Base-by-base conservation (phyloP, 2,797 vertebrate species). In the Rhyacichthys aspro region DNA sequence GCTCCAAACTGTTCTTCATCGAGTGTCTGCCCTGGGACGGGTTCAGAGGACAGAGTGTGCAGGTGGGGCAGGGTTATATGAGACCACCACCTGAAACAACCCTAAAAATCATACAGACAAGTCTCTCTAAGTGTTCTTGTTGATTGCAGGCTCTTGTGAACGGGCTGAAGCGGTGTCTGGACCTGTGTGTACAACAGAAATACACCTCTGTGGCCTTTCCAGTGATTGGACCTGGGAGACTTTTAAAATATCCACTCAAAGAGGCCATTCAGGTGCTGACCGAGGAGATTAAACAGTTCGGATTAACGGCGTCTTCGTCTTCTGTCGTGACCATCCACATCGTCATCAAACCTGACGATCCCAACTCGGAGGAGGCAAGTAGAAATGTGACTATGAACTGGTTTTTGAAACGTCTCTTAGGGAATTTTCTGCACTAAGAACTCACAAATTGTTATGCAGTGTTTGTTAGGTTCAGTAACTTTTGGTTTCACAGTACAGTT, bases 1-100 rank as follows among this genome's bases (percentile, higher is more conserved):
- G 81, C 67, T 64, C 72, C 3, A 89, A 81, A 46, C 47, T 91
- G 47, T 78, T 85, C 57, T 88, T 89, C 61, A 66, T 90, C 7
- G 79, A 90, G 34, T 91, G 88, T 42, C 3, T 58, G 8, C 62
- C 74, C 3, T 88, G 86, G 86, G 76, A 82, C 55, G 78, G 72
- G 63, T 50, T 58, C 38, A 47, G 38, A 44, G 73, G 79, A 1
- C 7, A 11, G 3, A 81, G 85, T 52, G 63, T 48, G 9, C 55
- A 85, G 81, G 89, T 90, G 41, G 50, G n/a, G 23, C 37, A 5
- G 23, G 23, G 23, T 28, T 28, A 28, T 2, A 28, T 28, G 5
- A 23, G n/a, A n/a, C n/a, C n/a, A n/a, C n/a, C n/a, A n/a, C n/a
- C n/a, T n/a, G n/a, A n/a, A n/a, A n/a, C n/a, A n/a, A n/a, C n/a